These are phyloP conservation scores for Apis cerana DNA, from an alignment of 1,140 invertebrate genomes.

Conservation along the genomic window DNA sequence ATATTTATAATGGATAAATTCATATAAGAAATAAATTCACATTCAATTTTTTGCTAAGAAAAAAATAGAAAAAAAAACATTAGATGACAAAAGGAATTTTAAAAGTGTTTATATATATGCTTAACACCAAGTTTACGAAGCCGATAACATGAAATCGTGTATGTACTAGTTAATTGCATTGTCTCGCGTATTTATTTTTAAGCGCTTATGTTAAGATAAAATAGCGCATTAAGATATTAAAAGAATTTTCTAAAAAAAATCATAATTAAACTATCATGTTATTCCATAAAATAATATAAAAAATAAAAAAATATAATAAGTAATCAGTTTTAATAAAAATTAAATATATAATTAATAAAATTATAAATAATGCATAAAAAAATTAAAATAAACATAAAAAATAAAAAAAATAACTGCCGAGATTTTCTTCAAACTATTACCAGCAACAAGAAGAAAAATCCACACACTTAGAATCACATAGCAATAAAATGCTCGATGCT, in stretches of 20 bases:
- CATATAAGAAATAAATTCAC: neutral
- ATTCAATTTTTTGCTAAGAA: neutral
- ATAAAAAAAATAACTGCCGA: neutral
- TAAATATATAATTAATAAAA: neutral
- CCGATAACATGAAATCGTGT: constrained; percentile 21
- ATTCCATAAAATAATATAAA: neutral
- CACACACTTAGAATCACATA: constrained; percentile 89
- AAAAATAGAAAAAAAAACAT: neutral
- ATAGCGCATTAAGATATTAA: neutral
- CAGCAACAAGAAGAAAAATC: constrained; percentile 89
- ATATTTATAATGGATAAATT: no score
- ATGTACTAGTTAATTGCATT: constrained; percentile 20
- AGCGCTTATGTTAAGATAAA: neutral
- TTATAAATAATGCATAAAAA: neutral
- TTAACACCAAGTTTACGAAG: neutral
- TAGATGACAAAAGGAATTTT: neutral
- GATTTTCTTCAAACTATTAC: constrained; percentile 74
- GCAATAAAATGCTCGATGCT: constrained; percentile 89
- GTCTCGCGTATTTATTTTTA: neutral
- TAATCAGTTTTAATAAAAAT: neutral
- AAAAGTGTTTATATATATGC: neutral
- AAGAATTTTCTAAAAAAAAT: neutral
- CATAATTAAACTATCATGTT: neutral
- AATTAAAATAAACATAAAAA: neutral
- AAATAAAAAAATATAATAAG: neutral